phyloP scores from a whole-genome alignment of 2,113 vertebrate genomes.

The Phodopus roborovskii region DNA sequence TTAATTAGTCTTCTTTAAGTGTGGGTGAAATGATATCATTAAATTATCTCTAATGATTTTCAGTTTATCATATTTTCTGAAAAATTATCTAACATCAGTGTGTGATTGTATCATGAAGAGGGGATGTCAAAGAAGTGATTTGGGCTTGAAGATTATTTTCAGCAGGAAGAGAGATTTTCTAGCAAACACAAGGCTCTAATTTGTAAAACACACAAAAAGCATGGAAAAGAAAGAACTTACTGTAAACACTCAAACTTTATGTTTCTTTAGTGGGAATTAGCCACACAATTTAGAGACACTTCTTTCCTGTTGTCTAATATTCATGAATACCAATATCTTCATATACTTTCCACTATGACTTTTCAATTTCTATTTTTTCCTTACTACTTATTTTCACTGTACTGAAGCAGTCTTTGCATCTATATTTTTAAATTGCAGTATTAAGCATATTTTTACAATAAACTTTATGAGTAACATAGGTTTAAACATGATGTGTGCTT shows the following conservation, averaged over 20 bases:
- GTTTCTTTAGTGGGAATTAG: background rate
- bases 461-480: background rate
- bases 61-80: constrained; percentile 16
- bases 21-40: background rate
- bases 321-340: background rate
- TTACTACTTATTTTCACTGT: background rate
- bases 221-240: background rate
- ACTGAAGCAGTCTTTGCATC: background rate
- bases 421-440: constrained; percentile 1
- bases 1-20: constrained; percentile 6
- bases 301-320: background rate
- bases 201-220: background rate
- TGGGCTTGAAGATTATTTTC: background rate
- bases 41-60: background rate
- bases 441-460: background rate
- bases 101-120: background rate
- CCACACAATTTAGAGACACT: background rate
- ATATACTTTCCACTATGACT: rapidly evolving
- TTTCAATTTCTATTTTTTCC: background rate
- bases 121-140: background rate
- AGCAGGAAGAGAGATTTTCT: background rate
- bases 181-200: background rate
- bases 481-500: background rate
- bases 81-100: background rate
- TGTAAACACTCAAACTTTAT: background rate